Evolutionary conservation across 2,113 vertebrate genomes (phyloP).

Genomic region (Todiramphus saurophagus): DNA sequence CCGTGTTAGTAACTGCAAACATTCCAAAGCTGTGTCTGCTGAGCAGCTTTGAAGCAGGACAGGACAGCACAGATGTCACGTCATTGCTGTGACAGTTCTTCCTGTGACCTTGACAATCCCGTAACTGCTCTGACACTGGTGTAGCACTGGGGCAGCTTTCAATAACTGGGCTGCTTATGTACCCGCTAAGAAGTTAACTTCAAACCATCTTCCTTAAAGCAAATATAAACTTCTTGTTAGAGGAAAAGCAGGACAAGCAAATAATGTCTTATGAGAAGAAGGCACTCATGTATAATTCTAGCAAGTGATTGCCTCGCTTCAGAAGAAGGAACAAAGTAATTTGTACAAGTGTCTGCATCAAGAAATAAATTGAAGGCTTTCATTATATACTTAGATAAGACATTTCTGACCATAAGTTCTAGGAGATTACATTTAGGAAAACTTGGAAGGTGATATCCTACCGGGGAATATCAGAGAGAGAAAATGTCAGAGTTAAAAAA

Average conservation of each 20-base stretch:
- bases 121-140: neutral
- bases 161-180: neutral
- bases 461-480: neutral
- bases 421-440: neutral
- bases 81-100: neutral
- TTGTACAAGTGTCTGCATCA: neutral
- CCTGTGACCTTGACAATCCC: rapidly evolving
- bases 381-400: neutral
- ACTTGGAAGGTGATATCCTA: neutral
- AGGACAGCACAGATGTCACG: neutral
- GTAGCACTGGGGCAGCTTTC: neutral
- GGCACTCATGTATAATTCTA: neutral
- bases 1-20: neutral
- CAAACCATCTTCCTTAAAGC: neutral
- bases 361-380: neutral
- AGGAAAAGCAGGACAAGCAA: neutral
- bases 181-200: neutral
- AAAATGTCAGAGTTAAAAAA: neutral
- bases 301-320: neutral
- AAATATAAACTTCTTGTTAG: neutral
- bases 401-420: neutral
- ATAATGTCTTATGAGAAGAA: neutral
- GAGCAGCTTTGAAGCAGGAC: neutral
- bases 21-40: neutral
- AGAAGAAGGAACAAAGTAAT: neutral